These are phyloP conservation scores for Caenorhabditis sp. DNA, from an alignment of 2,888 invertebrate species.

Conservation along the genomic window DNA sequence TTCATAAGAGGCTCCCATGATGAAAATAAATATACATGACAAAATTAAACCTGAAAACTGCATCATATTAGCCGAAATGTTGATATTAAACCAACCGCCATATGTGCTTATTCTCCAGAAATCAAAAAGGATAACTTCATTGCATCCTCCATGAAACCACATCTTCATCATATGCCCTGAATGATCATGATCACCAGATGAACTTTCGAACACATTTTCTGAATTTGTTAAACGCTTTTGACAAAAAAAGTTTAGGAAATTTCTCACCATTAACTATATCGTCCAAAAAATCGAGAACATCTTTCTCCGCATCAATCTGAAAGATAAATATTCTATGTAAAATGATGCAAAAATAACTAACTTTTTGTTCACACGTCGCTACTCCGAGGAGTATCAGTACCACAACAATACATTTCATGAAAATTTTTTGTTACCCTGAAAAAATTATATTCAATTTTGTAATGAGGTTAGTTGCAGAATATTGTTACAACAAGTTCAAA, in stretches of 20 bases:
- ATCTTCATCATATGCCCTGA: conserved; percentile 61
- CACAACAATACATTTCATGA: neutral
- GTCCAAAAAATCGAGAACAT: conserved; percentile 1
- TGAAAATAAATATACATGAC: conserved; percentile 88
- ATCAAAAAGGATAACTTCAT: conserved; percentile 68
- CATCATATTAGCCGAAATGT: neutral
- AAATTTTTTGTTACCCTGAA: conserved; percentile 1
- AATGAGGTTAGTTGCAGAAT: neutral
- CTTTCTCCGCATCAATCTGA: conserved; percentile 1
- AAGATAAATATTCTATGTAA: neutral
- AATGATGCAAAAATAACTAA: neutral
- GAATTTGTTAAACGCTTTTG: neutral
- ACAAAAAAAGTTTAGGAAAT: neutral
- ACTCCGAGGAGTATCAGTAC: neutral
- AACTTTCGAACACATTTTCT: neutral
- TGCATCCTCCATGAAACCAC: conserved; percentile 65
- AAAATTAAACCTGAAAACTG: conserved; percentile 77
- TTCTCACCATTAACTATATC: neutral
- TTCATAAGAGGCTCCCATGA: conserved; percentile 91
- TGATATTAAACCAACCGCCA: conserved; percentile 10
- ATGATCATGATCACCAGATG: neutral
- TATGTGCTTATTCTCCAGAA: conserved; percentile 61
- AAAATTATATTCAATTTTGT: neutral
- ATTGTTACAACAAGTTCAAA: neutral
- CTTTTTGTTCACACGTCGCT: neutral